These are phyloP conservation scores for Alexandromys fortis DNA, from an alignment of 2,113 vertebrate genomes.

Conservation along the genomic window DNA sequence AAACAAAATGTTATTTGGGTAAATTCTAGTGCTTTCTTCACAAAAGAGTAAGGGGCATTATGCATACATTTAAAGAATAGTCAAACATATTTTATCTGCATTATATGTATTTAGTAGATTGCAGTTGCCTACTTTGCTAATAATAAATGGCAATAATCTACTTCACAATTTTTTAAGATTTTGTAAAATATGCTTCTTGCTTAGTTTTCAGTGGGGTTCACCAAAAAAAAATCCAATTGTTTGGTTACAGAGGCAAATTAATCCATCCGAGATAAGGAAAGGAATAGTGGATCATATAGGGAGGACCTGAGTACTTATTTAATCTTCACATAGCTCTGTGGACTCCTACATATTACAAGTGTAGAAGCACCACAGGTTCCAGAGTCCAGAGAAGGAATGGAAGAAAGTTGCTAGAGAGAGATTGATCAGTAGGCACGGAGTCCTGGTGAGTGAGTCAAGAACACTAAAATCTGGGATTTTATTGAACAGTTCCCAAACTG, in stretches of 20 bases:
- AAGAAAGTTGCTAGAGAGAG: not conserved
- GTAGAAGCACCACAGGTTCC: not conserved
- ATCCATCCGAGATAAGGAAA: not conserved
- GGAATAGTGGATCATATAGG: not conserved
- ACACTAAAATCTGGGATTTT: not conserved
- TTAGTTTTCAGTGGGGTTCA: not conserved
- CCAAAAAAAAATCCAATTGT: not conserved
- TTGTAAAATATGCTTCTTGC: not conserved
- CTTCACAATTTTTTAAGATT: not conserved
- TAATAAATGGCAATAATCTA: not conserved
- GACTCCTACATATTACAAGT: too few relatives aligned
- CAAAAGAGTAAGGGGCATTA: not conserved
- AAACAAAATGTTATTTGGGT: not conserved
- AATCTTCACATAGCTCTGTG: not conserved
- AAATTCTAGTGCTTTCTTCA: not conserved
- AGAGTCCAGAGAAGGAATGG: not conserved
- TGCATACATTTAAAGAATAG: not conserved
- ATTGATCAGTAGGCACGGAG: not conserved
- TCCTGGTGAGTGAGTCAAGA: fast-evolving
- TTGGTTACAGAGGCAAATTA: not conserved
- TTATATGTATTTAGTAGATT: not conserved
- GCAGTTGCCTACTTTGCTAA: not conserved
- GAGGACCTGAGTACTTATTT: not conserved
- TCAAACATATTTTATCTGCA: not conserved
- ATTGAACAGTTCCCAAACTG: not conserved